Evolutionary conservation across 2,797 vertebrate genomes (phyloP).

Genomic region (Spondyliosoma cantharus): DNA sequence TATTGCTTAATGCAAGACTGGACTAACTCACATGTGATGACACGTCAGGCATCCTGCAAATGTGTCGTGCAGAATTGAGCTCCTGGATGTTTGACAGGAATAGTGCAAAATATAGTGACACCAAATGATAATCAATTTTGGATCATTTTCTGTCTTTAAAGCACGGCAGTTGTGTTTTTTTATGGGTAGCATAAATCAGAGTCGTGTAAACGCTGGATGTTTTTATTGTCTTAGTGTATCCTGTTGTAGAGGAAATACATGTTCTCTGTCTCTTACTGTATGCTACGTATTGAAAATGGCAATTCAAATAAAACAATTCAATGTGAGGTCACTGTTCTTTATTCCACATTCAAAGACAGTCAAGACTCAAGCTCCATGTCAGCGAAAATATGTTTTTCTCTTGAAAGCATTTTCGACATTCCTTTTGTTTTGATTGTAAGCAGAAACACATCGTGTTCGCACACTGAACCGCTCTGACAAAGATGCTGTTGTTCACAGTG

Average conservation of each 20-base stretch:
- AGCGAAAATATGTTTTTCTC: constrained; percentile 14
- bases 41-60: neutral
- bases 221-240: neutral
- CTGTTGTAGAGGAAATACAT: neutral
- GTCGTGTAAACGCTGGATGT: neutral
- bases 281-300: neutral
- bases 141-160: neutral
- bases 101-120: neutral
- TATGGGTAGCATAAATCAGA: neutral
- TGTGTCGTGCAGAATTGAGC: neutral
- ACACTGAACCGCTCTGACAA: constrained; percentile 18
- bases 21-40: neutral
- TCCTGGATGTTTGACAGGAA: neutral
- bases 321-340: neutral
- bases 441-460: constrained; percentile 37
- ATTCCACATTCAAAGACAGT: neutral
- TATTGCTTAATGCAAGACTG: neutral
- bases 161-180: neutral
- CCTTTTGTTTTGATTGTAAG: constrained; percentile 27
- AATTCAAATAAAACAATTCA: constrained; percentile 3
- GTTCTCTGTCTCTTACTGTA: neutral
- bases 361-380: neutral
- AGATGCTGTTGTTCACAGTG: constrained; percentile 6
- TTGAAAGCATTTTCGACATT: constrained; percentile 8
- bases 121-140: neutral